A percentile compares a stretch with the other conserved stretches of the same genome.
Conservation (phyloP, 2,888 invertebrate species). For the Charanyca ferruginea region DNA sequence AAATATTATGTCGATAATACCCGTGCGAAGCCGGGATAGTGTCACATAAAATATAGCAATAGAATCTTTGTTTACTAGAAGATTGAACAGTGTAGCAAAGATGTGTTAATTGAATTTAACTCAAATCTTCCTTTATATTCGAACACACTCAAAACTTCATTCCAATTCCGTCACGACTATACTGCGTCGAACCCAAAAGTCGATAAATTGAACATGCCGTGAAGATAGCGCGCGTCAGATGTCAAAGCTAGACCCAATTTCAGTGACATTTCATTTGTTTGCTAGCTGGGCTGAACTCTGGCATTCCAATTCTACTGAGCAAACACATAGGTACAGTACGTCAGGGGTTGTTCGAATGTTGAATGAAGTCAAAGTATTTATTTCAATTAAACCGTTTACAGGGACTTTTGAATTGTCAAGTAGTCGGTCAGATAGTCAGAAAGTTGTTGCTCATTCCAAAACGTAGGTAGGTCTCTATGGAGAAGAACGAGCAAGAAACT, state of each 20-base stretch:
- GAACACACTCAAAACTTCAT: neutral
- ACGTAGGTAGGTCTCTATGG: too few relatives aligned
- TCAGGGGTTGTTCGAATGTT: neutral
- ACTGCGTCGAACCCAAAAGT: neutral
- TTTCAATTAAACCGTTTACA: too few relatives aligned
- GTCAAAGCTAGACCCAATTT: conserved; percentile 20
- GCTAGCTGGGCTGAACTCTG: neutral
- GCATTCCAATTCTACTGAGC: neutral
- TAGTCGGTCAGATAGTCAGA: too few relatives aligned
- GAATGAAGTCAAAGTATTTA: too few relatives aligned
- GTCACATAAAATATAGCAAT: neutral
- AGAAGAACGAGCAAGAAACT: too few relatives aligned
- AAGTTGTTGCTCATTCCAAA: too few relatives aligned
- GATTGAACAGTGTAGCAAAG: neutral
- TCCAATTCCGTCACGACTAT: neutral
- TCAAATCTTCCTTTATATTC: neutral
- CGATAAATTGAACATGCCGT: conserved; percentile 1
- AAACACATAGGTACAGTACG: neutral
- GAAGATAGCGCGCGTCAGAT: conserved; percentile 12
- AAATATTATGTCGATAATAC: too few relatives aligned
- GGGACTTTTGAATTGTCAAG: too few relatives aligned
- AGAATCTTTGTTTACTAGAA: neutral
- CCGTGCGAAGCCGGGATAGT: too few relatives aligned
- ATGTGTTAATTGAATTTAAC: neutral
- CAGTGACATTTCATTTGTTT: conserved; percentile 24